Conservation (phyloP, 2,888 invertebrate species). For the Meteorus cinctellus region DNA sequence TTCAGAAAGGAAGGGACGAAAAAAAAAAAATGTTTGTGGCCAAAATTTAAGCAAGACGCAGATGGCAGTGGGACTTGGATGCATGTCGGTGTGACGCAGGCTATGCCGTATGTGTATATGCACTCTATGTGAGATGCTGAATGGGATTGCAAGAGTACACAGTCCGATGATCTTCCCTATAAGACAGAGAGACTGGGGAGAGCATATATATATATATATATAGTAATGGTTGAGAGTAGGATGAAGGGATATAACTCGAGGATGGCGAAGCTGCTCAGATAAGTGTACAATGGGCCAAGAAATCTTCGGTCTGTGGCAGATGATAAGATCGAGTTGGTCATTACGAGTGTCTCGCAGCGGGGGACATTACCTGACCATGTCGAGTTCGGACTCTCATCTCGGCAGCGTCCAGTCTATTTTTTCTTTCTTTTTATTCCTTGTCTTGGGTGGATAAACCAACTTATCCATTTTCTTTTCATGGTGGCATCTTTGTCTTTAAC, state of each 20-base stretch:
- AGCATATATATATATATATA: slow-evolving; percentile 27
- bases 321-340: slow-evolving; percentile 69
- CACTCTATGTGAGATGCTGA: slow-evolving; percentile 24
- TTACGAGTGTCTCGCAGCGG: slow-evolving; percentile 69
- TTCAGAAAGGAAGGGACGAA: not conserved
- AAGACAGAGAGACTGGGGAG: slow-evolving; percentile 23
- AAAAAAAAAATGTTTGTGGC: not conserved
- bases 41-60: slow-evolving; percentile 15
- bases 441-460: slow-evolving; percentile 25
- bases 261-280: slow-evolving; percentile 57
- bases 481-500: not conserved
- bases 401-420: slow-evolving; percentile 50
- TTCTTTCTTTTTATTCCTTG: slow-evolving; percentile 40
- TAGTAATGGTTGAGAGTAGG: not conserved
- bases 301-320: slow-evolving; percentile 53
- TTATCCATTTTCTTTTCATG: not conserved
- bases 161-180: slow-evolving; percentile 4
- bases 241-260: slow-evolving; percentile 18
- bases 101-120: not conserved
- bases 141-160: slow-evolving; percentile 37
- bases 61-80: slow-evolving; percentile 10
- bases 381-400: slow-evolving; percentile 65
- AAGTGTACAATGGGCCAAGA: slow-evolving; percentile 65
- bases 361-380: slow-evolving; percentile 66
- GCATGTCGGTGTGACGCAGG: slow-evolving; percentile 18